Evolutionary conservation across 2,888 invertebrate genomes (phyloP).

Genomic region (Pristionchus japonicus): DNA sequence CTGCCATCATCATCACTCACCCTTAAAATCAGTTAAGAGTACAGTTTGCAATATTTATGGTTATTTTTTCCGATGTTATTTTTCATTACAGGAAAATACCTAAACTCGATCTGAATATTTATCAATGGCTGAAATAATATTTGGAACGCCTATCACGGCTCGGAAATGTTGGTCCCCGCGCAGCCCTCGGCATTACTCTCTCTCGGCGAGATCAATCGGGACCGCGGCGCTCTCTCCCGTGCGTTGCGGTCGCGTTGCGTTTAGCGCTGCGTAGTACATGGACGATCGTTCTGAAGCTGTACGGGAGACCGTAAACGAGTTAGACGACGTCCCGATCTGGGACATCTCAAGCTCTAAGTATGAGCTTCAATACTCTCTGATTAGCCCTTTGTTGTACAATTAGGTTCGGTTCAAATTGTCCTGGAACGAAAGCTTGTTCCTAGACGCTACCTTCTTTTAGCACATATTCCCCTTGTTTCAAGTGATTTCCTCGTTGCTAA

Average conservation of each 20-base stretch:
- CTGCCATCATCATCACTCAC: background rate
- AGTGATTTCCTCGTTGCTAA: background rate
- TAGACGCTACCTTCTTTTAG: background rate
- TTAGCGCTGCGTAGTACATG: constrained; percentile 42
- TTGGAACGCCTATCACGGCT: background rate
- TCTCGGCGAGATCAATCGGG: constrained; percentile 44
- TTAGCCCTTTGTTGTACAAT: background rate
- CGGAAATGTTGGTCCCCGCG: constrained; percentile 33
- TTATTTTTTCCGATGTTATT: background rate
- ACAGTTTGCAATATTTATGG: background rate
- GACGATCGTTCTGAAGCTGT: constrained; percentile 44
- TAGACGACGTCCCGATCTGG: background rate
- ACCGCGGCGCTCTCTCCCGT: constrained; percentile 46
- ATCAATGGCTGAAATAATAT: background rate
- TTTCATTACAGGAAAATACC: background rate
- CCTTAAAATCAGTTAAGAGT: background rate
- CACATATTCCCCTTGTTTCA: background rate
- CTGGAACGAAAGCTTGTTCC: background rate
- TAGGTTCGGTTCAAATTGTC: background rate
- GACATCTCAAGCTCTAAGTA: background rate
- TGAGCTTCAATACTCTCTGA: background rate
- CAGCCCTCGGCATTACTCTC: constrained; percentile 38
- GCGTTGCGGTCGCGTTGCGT: constrained; percentile 45
- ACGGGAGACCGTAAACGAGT: background rate
- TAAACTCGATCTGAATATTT: background rate